Evolutionary conservation across 1,140 invertebrate species (phyloP), one percentile per base, ranked within the genome.

Genomic region (Halictus rubicundus): DNA sequence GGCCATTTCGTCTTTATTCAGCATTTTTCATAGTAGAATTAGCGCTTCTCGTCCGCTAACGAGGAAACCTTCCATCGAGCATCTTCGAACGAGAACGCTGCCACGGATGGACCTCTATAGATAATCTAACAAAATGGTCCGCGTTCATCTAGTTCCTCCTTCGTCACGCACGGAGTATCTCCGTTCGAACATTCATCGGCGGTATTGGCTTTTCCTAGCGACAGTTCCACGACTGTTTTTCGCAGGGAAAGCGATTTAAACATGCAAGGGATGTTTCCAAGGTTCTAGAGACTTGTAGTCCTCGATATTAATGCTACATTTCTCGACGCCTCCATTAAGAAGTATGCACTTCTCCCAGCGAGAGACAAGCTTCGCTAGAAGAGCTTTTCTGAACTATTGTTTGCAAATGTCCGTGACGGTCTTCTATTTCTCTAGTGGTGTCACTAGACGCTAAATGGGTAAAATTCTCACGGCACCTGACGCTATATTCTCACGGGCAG

Each of bases 61-160:
- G 16, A 23, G n/a, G 12, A 19, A 32, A n/a, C 25, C 21, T 52
- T 19, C 32, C 23, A 49, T 59, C 27, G 49, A 27, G 2, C 27
- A 23, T 39, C 10, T 78, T 19, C 14, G 21, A 27, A 25, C 42
- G n/a, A 27, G 23, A 69, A 70, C n/a, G 10, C 6, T 46, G n/a
- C 23, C 19, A 9, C 57, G 21, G 66, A 16, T 70, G 66, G n/a
- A 61, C 42, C 42, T 75, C 57, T 76, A 77, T 37, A 70, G 66
- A 77, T 77, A 61, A 77, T 77, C 46, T 64, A 39, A 65, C n/a
- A 52, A 72, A 78, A 72, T 59, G 76, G 61, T 71, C 68, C 49
- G 60, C 69, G 42, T 78, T 78, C 63, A 78, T 78, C 68, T 72
- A 72, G 76, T 72, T 78, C 27, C 37, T 70, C 42, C n/a, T 54